Evolutionary conservation across 2,888 invertebrate species (phyloP).

Genomic region (Lithosia quadra): DNA sequence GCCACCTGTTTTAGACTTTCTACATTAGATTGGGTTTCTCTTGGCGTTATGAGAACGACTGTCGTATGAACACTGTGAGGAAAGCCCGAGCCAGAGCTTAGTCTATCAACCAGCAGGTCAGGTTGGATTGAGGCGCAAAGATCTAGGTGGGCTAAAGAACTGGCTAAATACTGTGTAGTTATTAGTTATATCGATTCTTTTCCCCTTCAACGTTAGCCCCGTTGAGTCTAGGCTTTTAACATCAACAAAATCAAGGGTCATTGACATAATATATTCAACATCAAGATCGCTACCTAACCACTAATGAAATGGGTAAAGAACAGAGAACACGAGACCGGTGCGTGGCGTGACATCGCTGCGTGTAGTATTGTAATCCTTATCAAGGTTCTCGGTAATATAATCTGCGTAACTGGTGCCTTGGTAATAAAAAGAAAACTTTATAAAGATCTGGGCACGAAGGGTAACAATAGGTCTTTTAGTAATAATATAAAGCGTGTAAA

Average conservation of each 20-base stretch:
- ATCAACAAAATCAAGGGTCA: neutral
- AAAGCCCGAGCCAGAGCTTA: too few species aligned
- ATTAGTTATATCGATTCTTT: too few species aligned
- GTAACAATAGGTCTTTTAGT: too few species aligned
- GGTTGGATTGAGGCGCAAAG: too few species aligned
- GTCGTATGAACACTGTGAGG: neutral
- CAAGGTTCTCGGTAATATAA: slow-evolving; percentile 55
- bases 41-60: neutral
- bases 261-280: slow-evolving; percentile 11
- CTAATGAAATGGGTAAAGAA: slow-evolving; percentile 29
- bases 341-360: slow-evolving; percentile 37
- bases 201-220: neutral
- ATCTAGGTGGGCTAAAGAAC: neutral
- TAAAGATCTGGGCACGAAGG: neutral
- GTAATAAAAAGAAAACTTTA: neutral
- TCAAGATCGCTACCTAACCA: slow-evolving; percentile 2
- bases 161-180: neutral
- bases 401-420: slow-evolving; percentile 41
- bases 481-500: too few species aligned
- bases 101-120: too few species aligned
- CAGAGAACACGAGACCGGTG: slow-evolving; percentile 34
- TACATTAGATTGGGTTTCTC: neutral
- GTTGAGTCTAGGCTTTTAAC: too few species aligned
- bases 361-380: slow-evolving; percentile 47
- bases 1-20: too few species aligned